Evolutionary conservation across 2,888 invertebrate genomes (phyloP), one percentile per base, ranked within the genome.

Genomic region (Caenorhabditis sinica): DNA sequence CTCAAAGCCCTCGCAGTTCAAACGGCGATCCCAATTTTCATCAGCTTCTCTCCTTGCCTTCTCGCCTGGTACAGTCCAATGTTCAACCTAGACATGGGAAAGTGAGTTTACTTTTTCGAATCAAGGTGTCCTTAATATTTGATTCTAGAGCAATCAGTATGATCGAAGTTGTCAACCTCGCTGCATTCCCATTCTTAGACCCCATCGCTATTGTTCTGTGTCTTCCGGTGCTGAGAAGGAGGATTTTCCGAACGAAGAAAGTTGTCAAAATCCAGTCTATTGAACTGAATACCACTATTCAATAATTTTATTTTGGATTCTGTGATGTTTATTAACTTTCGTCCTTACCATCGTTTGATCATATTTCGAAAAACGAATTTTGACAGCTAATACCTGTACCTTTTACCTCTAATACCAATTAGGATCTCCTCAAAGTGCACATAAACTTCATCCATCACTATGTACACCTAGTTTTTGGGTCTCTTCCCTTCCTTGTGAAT

Each of bases 41-140:
- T 63, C 61, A 73, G 73, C 15, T 73, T 73, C 28, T 43, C 33
- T 6, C 73, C 73, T 1, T 73, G 60, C 11, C n/a, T 63, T 3
- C 11, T 73, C 2, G 40, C 45, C 15, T 73, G 73, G 63, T 73
- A 60, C 25, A 49, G 61, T 25, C 61, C 73, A 8, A 61, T 61
- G 33, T 61, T 73, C n/a, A 63, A 63, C 36, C 9, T 60, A 11
- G 30, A 63, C 8, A 25, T 73, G 33, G 73, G 51, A 8, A 61
- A 20, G 73, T 43, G 25, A 30, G 20, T n/a, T n/a, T n/a, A n/a
- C n/a, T n/a, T n/a, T n/a, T n/a, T n/a, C n/a, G n/a, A n/a, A n/a
- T n/a, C n/a, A n/a, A n/a, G n/a, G n/a, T n/a, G n/a, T n/a, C n/a
- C n/a, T n/a, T n/a, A n/a, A n/a, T n/a, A n/a, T n/a, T n/a, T n/a